Evolutionary conservation across 2,113 vertebrate species (phyloP).

Genomic region (Oreochromis niloticus): DNA sequence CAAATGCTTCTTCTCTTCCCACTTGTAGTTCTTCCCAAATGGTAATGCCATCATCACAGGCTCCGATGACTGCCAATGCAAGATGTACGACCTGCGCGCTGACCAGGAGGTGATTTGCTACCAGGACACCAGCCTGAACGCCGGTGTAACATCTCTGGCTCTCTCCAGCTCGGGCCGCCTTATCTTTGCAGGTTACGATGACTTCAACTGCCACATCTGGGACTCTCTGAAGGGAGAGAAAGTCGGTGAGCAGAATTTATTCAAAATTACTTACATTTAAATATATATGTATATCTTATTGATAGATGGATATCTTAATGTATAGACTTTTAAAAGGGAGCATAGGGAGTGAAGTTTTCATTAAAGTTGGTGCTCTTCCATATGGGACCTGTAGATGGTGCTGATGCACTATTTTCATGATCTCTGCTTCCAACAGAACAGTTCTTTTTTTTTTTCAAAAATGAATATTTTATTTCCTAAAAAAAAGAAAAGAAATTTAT

Average conservation of each 20-base stretch:
- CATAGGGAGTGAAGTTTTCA: neutral
- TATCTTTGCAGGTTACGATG: slow-evolving; percentile 90
- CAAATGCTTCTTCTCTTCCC: neutral
- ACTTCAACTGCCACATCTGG: slow-evolving; percentile 99
- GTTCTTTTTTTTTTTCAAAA: neutral
- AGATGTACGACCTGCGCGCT: slow-evolving; percentile 89
- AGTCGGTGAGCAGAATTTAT: slow-evolving; percentile 77
- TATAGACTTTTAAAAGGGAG: neutral
- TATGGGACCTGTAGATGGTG: neutral
- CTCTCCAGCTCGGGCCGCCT: slow-evolving; percentile 92
- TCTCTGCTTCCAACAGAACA: neutral
- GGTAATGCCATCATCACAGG: slow-evolving; percentile 86
- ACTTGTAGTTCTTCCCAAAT: slow-evolving; percentile 80
- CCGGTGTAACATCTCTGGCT: slow-evolving; percentile 88
- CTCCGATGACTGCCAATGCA: slow-evolving; percentile 88
- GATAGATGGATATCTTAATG: neutral
- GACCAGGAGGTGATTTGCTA: slow-evolving; percentile 88
- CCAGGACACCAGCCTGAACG: slow-evolving; percentile 82
- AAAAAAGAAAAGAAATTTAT: neutral
- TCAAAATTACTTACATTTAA: neutral
- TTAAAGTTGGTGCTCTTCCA: neutral
- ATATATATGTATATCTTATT: neutral
- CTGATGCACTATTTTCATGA: neutral
- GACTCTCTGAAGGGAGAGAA: slow-evolving; percentile 92
- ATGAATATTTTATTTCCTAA: neutral